Conservation (phyloP, 1,140 invertebrate genomes). For the Colletes latitarsis region DNA sequence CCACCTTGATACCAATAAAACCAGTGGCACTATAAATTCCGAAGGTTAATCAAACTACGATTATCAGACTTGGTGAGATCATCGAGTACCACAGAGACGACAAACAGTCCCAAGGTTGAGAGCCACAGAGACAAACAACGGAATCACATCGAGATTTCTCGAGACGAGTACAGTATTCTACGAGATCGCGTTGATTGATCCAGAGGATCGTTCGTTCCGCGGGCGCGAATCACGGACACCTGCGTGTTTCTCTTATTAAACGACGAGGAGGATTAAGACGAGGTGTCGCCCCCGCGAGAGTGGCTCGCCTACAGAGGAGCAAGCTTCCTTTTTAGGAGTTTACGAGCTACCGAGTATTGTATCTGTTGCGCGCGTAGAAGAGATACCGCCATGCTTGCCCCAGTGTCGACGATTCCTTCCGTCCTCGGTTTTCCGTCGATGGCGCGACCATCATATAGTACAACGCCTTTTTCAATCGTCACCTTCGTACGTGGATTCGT, state of each 20-base stretch:
- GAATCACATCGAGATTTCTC: too few species aligned
- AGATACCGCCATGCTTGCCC: background rate
- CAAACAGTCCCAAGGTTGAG: too few species aligned
- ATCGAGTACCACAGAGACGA: too few species aligned
- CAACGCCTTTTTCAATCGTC: background rate
- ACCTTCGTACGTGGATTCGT: constrained; percentile 14
- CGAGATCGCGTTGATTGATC: background rate
- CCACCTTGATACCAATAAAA: too few species aligned
- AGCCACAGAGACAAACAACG: too few species aligned
- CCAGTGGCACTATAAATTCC: too few species aligned
- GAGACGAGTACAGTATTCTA: too few species aligned
- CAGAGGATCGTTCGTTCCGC: background rate
- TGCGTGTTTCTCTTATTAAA: constrained; percentile 20
- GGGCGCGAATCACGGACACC: constrained; percentile 33
- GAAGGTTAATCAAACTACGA: too few species aligned
- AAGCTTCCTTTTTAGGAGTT: constrained; percentile 69
- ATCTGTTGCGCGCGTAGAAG: constrained; percentile 4
- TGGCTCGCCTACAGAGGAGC: constrained; percentile 64
- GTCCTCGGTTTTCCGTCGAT: constrained; percentile 38
- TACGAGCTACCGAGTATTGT: constrained; percentile 18
- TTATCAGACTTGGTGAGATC: too few species aligned
- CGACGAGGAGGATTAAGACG: constrained; percentile 51
- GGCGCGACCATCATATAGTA: background rate
- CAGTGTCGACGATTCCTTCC: constrained; percentile 39
- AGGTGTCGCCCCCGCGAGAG: constrained; percentile 64